Conservation (phyloP, 2,797 vertebrate species). For the Cetoscarus ocellatus region DNA sequence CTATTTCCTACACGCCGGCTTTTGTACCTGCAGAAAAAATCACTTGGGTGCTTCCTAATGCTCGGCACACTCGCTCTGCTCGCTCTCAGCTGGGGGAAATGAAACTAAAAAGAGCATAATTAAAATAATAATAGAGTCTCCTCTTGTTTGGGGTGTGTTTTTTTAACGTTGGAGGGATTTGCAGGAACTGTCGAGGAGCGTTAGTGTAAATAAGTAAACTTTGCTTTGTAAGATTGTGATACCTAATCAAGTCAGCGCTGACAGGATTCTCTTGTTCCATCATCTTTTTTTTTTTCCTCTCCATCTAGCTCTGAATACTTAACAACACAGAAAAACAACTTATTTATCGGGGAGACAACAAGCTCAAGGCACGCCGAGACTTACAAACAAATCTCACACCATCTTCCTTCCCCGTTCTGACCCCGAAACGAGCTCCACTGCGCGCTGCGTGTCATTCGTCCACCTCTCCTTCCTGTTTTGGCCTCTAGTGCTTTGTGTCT, state of each 20-base stretch:
- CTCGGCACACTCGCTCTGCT: conserved; percentile 51
- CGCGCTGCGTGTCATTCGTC: conserved; percentile 67
- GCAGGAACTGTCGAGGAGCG: conserved; percentile 68
- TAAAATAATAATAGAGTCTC: conserved; percentile 83
- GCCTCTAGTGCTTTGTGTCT: conserved; percentile 72
- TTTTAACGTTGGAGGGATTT: conserved; percentile 66
- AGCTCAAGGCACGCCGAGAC: conserved; percentile 11
- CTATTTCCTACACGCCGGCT: conserved; percentile 79
- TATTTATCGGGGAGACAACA: conserved; percentile 49
- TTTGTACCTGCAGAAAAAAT: conserved; percentile 82
- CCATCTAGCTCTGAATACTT: conserved; percentile 67
- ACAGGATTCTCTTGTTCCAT: conserved; percentile 60
- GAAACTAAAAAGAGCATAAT: conserved; percentile 81
- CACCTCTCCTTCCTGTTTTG: conserved; percentile 67
- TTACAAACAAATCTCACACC: conserved; percentile 30
- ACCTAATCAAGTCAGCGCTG: conserved; percentile 75
- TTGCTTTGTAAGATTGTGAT: conserved; percentile 65
- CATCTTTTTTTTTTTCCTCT: conserved; percentile 44
- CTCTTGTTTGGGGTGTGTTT: conserved; percentile 72
- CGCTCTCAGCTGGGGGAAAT: conserved; percentile 70
- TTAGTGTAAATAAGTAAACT: conserved; percentile 73
- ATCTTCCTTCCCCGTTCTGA: conserved; percentile 45
- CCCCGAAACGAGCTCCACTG: conserved; percentile 61
- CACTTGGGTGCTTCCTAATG: conserved; percentile 79
- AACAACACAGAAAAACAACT: conserved; percentile 66